Evolutionary conservation across 2,113 vertebrate genomes (phyloP), one percentile per base, ranked within the genome.

Genomic region (Isichthys henryi): DNA sequence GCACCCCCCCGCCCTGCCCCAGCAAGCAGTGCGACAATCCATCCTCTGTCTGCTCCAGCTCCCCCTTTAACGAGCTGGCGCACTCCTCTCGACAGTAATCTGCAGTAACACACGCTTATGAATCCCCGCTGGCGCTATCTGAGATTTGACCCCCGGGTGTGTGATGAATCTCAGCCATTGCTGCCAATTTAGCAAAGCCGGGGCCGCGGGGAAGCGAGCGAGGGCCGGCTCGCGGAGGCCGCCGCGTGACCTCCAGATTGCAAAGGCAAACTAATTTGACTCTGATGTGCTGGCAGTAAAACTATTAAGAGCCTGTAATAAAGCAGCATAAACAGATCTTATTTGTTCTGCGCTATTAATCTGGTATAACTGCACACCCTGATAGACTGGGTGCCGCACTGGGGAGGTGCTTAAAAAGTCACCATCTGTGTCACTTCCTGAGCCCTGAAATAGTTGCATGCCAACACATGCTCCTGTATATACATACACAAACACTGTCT

Each of bases 241-340:
- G 88, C 92, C 89, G 80, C 89, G 86, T 50, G 92, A 95, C 94
- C 94, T 95, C 92, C 21, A 74, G 92, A 91, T 92, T 92, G 89
- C 92, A 95, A 94, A 95, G 94, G 91, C 94, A 95, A 94, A 95
- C 93, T 94, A 92, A 94, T 95, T 94, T 91, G 90, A 90, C 77
- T 87, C 91, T 92, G 92, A 95, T 93, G 91, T 90, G 92, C 90
- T 74, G 90, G 90, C 92, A 94, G 93, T 94, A 93, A 93, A 94
- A 92, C 94, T 93, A 95, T 95, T 94, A 94, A 92, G 92, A 92
- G 93, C 19, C 94, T 93, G 92, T 93, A 94, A 95, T 95, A 94
- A 95, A 94, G 93, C 91, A 92, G 93, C 93, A 94, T 94, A 94
- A 95, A 94, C 94, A 92, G 92, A 94, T 95, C 94, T 94, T 92